These are phyloP conservation scores for Glomeris maerens DNA, from an alignment of 1,140 invertebrate species.

Conservation along the genomic window DNA sequence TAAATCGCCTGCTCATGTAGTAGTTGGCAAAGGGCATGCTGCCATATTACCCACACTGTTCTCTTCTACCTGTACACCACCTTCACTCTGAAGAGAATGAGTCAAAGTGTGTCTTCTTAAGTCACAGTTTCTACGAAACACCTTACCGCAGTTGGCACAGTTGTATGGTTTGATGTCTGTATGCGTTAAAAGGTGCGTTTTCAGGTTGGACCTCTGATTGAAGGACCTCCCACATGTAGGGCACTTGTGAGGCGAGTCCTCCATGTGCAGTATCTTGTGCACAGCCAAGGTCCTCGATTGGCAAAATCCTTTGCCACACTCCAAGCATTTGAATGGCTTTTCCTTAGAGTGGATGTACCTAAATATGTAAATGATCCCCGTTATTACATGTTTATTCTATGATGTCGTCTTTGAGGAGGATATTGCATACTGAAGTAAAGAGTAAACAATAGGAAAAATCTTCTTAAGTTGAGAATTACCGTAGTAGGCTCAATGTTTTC, in stretches of 20 bases:
- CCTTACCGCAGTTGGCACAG: conserved; percentile 24
- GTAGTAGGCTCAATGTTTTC: too few relatives aligned
- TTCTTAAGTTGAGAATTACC: too few relatives aligned
- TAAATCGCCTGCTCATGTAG: too few relatives aligned
- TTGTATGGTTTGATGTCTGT: conserved; percentile 73
- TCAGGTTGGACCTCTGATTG: conserved; percentile 74
- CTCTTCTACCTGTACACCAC: too few relatives aligned
- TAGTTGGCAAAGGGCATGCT: too few relatives aligned
- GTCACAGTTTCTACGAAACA: conserved; percentile 23
- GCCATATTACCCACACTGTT: too few relatives aligned
- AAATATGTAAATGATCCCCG: conserved; percentile 26
- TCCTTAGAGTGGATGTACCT: conserved; percentile 96
- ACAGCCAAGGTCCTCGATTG: conserved; percentile 86
- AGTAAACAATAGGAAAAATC: too few relatives aligned
- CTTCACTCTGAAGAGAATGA: too few relatives aligned
- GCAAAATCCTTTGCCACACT: conserved; percentile 94
- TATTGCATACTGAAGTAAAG: too few relatives aligned
- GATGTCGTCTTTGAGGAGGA: too few relatives aligned
- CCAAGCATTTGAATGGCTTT: conserved; percentile 89
- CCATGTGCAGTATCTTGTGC: conserved; percentile 80
- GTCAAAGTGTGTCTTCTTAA: conserved; percentile 16
- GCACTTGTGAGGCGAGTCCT: conserved; percentile 76
- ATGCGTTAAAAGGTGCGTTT: conserved; percentile 81
- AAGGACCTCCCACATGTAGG: conserved; percentile 61
- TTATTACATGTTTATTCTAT: too few relatives aligned